Conservation (phyloP, 2,113 vertebrate species). For the Elaphurus davidianus region DNA sequence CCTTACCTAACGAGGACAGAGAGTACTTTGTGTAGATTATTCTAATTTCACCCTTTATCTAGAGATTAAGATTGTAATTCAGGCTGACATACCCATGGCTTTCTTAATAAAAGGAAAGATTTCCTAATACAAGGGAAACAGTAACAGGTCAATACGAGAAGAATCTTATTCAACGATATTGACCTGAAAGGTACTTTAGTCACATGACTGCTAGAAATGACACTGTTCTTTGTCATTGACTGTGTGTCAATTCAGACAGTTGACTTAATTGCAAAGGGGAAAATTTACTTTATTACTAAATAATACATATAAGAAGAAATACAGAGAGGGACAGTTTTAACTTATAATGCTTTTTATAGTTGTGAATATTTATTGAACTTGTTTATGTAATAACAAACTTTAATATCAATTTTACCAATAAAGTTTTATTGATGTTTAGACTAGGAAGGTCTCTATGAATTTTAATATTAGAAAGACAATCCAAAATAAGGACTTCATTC, state of each 20-base stretch:
- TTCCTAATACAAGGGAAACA: not conserved
- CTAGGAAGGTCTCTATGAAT: not conserved
- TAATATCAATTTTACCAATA: not conserved
- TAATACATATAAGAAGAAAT: not conserved
- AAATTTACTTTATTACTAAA: not conserved
- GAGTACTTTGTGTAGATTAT: not conserved
- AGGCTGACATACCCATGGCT: too few relatives aligned
- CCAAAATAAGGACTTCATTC: not conserved
- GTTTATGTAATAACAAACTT: not conserved
- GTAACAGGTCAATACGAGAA: not conserved
- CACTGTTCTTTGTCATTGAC: too few relatives aligned
- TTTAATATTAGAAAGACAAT: not conserved
- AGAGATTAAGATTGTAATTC: not conserved
- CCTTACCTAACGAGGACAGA: not conserved
- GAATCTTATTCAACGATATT: not conserved
- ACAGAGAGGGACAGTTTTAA: not conserved
- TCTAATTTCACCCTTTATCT: not conserved
- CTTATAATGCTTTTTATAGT: not conserved
- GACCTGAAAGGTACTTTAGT: not conserved
- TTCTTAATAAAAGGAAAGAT: not conserved
- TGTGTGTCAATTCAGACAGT: too few relatives aligned
- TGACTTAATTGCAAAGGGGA: too few relatives aligned
- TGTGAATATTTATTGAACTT: not conserved
- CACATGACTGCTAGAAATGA: not conserved
- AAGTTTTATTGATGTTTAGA: not conserved